Percentiles rank a stretch among this genome's conserved stretches.
Evolutionary conservation across 1,140 invertebrate species (phyloP).

Genomic region (Euschistus heros): DNA sequence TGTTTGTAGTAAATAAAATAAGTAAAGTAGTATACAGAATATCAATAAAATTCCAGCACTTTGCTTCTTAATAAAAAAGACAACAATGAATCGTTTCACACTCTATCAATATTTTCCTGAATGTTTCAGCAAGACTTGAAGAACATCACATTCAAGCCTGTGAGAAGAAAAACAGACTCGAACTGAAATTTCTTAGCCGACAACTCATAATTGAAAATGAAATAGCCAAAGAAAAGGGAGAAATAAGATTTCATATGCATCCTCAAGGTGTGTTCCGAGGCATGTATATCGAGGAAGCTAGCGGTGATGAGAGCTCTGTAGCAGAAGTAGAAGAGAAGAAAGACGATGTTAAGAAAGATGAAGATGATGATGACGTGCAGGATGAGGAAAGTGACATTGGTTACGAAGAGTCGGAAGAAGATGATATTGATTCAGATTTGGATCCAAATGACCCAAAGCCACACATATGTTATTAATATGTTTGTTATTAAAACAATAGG

Average conservation of each 20-base stretch:
- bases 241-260: neutral
- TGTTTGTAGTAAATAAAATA: no score
- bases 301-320: neutral
- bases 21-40: no score
- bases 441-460: conserved; percentile 1
- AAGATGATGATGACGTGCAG: neutral
- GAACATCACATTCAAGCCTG: neutral
- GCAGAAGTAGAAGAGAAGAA: neutral
- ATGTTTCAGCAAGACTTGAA: neutral
- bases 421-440: neutral
- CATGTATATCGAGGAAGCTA: neutral
- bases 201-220: conserved; percentile 4
- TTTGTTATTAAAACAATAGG: neutral
- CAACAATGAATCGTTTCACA: no score
- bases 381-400: neutral
- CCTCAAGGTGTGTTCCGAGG: conserved; percentile 1
- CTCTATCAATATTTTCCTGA: no score
- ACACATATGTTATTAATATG: conserved; percentile 5
- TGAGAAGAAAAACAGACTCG: neutral
- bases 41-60: no score
- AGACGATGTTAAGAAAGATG: neutral
- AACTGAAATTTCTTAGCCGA: neutral
- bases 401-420: neutral
- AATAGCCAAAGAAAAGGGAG: neutral
- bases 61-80: no score